Conservation (phyloP, 2,888 invertebrate species). For the Toxonevra muliebris region DNA sequence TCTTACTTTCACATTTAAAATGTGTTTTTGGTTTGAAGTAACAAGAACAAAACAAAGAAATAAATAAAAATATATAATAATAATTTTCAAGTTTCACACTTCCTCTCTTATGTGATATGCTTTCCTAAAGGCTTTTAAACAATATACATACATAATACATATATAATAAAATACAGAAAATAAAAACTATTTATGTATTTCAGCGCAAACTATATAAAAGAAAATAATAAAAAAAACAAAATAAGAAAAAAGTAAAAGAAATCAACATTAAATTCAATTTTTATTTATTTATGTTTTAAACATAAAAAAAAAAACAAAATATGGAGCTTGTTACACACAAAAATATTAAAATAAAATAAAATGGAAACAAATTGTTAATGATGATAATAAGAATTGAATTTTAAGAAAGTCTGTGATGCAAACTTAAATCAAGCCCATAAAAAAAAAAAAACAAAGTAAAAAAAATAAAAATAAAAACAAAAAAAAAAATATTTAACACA, state of each 20-base stretch:
- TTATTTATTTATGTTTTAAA: background rate
- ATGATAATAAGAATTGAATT: conserved; percentile 30
- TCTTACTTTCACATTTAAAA: too few species aligned
- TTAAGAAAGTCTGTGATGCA: conserved; percentile 28
- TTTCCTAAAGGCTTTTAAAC: conserved; percentile 27
- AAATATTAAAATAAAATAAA: conserved; percentile 3
- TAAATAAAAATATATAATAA: background rate
- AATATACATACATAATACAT: conserved; percentile 9
- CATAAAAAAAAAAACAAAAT: background rate
- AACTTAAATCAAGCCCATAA: too few species aligned
- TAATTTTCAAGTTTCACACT: conserved; percentile 2
- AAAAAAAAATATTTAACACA: background rate
- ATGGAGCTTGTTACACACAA: background rate
- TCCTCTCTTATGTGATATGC: conserved; percentile 30
- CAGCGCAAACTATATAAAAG: background rate
- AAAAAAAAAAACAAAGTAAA: conserved; percentile 5
- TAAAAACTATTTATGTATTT: background rate
- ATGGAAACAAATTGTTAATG: conserved; percentile 25
- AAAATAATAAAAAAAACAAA: background rate
- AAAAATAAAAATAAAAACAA: background rate
- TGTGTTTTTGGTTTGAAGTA: background rate
- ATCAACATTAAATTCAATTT: background rate
- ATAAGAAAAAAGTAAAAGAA: background rate
- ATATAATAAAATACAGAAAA: background rate
- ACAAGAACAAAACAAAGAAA: conserved; percentile 1